A percentile compares a stretch with the other conserved stretches of the same genome.
phyloP scores from a whole-genome alignment of 1,140 invertebrate genomes.

The Achatina immaculata region DNA sequence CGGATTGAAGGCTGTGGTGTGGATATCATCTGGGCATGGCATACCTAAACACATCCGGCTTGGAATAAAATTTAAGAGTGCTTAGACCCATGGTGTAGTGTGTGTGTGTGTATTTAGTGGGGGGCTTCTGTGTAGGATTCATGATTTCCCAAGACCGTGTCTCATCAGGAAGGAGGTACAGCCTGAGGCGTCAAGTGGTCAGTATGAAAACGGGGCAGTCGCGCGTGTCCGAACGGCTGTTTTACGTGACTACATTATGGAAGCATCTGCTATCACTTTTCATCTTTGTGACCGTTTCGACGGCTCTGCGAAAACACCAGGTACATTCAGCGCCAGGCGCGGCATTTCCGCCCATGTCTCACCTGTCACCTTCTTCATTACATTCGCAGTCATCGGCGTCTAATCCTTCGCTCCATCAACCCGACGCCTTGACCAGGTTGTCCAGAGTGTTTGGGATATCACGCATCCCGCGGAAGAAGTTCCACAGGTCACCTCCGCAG shows the following conservation, averaged over 20 bases:
- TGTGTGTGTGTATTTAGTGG: too few relatives aligned
- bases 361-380: background rate
- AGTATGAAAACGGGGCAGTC: background rate
- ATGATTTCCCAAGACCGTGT: too few relatives aligned
- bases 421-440: constrained; percentile 63
- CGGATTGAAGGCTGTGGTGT: too few relatives aligned
- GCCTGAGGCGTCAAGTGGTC: background rate
- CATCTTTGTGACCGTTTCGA: background rate
- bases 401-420: constrained; percentile 5
- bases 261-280: background rate
- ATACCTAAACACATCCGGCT: too few relatives aligned
- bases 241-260: background rate
- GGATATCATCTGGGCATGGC: too few relatives aligned
- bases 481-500: constrained; percentile 73
- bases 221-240: background rate
- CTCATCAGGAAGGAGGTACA: background rate
- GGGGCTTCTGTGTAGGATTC: too few relatives aligned
- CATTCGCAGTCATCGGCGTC: background rate
- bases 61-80: too few relatives aligned
- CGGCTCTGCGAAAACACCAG: background rate
- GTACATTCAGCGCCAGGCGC: background rate
- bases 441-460: constrained; percentile 70
- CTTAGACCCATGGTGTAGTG: too few relatives aligned
- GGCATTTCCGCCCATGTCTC: background rate
- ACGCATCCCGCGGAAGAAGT: constrained; percentile 52